These are phyloP conservation scores for Dendrolimus kikuchii DNA, from an alignment of 1,140 invertebrate genomes.

Conservation along the genomic window DNA sequence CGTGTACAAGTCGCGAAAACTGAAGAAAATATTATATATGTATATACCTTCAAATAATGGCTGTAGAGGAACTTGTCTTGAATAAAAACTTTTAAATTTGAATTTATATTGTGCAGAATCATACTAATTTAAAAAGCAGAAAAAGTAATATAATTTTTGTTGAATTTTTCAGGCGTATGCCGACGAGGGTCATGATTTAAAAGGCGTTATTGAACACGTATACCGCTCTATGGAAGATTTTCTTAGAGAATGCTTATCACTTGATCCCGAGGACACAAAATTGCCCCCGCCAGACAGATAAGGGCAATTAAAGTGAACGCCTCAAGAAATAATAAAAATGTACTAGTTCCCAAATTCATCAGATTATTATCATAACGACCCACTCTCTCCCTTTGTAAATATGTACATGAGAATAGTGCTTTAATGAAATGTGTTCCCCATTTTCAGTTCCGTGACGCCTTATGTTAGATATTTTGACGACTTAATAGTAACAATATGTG, in stretches of 20 bases:
- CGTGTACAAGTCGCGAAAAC: no score
- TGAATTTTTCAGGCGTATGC: slow-evolving; percentile 81
- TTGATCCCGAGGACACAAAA: slow-evolving; percentile 81
- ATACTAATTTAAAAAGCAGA: background rate
- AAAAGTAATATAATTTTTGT: background rate
- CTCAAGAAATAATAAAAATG: slow-evolving; percentile 3
- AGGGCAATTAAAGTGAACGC: slow-evolving; percentile 13
- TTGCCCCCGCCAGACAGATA: slow-evolving; percentile 71
- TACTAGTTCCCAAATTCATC: slow-evolving; percentile 21
- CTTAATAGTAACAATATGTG: slow-evolving; percentile 18
- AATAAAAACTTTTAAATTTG: background rate
- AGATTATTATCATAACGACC: slow-evolving; percentile 37
- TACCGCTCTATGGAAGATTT: slow-evolving; percentile 90
- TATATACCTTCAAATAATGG: no score
- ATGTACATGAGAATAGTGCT: slow-evolving; percentile 65
- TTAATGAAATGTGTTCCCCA: slow-evolving; percentile 62
- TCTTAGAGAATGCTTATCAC: slow-evolving; percentile 86
- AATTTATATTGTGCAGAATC: background rate
- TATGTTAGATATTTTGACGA: slow-evolving; percentile 21
- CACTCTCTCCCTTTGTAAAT: slow-evolving; percentile 42
- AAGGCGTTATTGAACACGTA: slow-evolving; percentile 85
- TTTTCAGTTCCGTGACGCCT: slow-evolving; percentile 29
- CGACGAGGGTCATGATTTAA: slow-evolving; percentile 84
- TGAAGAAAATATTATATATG: no score
- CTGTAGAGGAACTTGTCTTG: background rate